A percentile compares a stretch with the other conserved stretches of the same genome.
Evolutionary conservation across 2,888 invertebrate species (phyloP).

Genomic region (Drosophila silvestris): DNA sequence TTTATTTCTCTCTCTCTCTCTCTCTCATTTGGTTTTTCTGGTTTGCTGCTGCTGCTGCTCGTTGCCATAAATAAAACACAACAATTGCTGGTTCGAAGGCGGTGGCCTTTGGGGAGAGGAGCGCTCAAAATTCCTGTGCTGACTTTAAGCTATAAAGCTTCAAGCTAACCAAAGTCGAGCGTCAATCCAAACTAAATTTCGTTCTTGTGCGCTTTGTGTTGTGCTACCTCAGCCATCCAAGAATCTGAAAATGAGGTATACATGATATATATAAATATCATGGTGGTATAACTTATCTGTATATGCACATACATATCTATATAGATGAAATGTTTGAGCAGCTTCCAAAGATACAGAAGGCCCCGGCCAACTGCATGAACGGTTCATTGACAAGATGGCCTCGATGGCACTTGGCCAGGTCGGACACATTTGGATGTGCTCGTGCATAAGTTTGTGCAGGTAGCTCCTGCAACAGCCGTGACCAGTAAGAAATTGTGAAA

Average conservation of each 20-base stretch:
- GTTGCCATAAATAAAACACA: slow-evolving; percentile 67
- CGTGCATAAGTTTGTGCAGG: not conserved
- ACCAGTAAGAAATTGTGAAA: not conserved
- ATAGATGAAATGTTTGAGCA: not conserved
- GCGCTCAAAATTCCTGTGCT: slow-evolving; percentile 21
- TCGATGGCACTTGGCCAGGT: not conserved
- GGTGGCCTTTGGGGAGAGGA: not conserved
- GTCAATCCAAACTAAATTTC: slow-evolving; percentile 10
- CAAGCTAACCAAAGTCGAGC: slow-evolving; percentile 29
- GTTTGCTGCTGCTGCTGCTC: slow-evolving; percentile 20
- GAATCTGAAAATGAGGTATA: not conserved
- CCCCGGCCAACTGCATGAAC: no score
- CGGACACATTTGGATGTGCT: not conserved
- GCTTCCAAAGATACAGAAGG: not conserved
- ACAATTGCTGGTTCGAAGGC: slow-evolving; percentile 27
- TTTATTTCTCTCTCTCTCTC: slow-evolving; percentile 10
- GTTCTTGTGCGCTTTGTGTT: not conserved
- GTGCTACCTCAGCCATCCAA: not conserved
- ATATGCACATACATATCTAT: not conserved
- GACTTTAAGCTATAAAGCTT: slow-evolving; percentile 39
- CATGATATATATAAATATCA: not conserved
- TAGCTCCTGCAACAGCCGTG: not conserved
- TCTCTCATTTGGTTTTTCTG: slow-evolving; percentile 3
- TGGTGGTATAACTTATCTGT: not conserved
- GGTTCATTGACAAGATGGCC: not conserved